Evolutionary conservation across 2,113 vertebrate species (phyloP).

Genomic region (Tachycineta bicolor): DNA sequence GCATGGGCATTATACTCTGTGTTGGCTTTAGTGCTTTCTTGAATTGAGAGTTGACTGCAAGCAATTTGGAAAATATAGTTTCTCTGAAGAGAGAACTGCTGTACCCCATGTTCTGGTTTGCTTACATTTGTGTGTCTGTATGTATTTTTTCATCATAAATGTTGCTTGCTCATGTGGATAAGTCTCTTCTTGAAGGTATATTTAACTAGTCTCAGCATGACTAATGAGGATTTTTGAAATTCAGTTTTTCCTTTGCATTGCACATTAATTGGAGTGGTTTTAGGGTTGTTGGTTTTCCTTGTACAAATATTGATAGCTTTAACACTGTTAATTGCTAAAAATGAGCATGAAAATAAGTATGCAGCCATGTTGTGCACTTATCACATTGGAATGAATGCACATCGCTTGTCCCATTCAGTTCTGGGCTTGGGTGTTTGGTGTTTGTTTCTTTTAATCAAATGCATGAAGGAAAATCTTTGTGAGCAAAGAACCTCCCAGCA

Average conservation of each 20-base stretch:
- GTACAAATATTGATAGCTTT: background rate
- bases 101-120: background rate
- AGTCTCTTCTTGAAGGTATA: background rate
- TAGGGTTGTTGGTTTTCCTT: background rate
- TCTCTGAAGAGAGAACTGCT: background rate
- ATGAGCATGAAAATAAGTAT: background rate
- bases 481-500: slow-evolving; percentile 21
- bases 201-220: background rate
- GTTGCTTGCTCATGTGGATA: background rate
- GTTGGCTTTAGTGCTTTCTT: background rate
- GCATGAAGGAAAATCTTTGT: slow-evolving; percentile 53
- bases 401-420: background rate
- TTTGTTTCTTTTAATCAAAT: background rate
- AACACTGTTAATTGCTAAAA: background rate
- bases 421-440: background rate
- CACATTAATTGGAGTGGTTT: background rate
- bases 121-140: background rate
- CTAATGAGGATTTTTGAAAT: background rate
- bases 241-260: background rate
- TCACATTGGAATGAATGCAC: background rate
- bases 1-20: background rate
- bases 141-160: background rate
- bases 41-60: background rate
- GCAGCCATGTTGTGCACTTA: background rate
- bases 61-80: background rate